Evolutionary conservation across 2,888 invertebrate genomes (phyloP), one percentile per base, ranked within the genome.

Genomic region (Hydrotaea cyrtoneurina): DNA sequence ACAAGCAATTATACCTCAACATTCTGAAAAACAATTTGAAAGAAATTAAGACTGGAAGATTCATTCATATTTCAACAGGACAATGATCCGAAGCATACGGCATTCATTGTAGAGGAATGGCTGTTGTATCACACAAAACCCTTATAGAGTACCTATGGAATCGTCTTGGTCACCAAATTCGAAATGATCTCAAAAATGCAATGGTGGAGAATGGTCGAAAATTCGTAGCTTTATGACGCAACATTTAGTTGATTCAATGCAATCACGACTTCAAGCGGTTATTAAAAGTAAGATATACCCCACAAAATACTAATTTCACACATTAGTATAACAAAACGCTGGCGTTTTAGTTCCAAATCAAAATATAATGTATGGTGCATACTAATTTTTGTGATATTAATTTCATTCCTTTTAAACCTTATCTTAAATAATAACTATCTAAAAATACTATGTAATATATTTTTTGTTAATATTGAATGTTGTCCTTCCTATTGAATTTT

Each of bases 161-260:
- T 19, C 53, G 21, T 55, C 55, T 55, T 21, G 23, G 23, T 55
- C 55, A 0, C 55, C 19, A 21, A 53, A 17, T 39, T 8, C 39
- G 39, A 39, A 39, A 74, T 46, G 31, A 62, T 26, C 62, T 62
- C 21, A 62, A 62, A 64, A 62, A 64, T 15, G 36, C 50, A 50
- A 76, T 64, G 7, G 19, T 64, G 53, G 64, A 46, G 64, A 76
- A 64, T 64, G 21, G 75, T 76, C 36, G 26, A 64, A 64, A 62
- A 64, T 36, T 75, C 64, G 31, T 17, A 64, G 64, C 13, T 50
- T 36, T 31, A 50, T 64, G 46, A 59, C 75, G 17, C 46, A 75
- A 39, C 74, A 62, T 31, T 31, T 31, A 31, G 31, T 31, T 7
- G 31, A 7, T 31, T 31, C 31, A 4, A 31, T 31, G 31, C 43